Evolutionary conservation across 2,888 invertebrate genomes (phyloP).

Genomic region (Diaprepes abbreviatus): DNA sequence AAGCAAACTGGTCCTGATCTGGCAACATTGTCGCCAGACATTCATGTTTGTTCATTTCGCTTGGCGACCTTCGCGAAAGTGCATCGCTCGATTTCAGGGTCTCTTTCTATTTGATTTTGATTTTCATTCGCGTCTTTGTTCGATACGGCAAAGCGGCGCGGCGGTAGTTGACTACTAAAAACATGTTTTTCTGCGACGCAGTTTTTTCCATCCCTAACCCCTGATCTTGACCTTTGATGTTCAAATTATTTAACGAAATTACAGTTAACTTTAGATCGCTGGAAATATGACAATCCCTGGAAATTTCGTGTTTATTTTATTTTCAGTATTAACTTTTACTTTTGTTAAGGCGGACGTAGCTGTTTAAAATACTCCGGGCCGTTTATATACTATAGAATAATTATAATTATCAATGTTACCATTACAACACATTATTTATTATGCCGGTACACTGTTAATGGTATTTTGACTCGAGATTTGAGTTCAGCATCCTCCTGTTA

Average conservation of each 20-base stretch:
- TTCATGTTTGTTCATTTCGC: conserved; percentile 66
- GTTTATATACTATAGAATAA: too few relatives aligned
- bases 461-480: too few relatives aligned
- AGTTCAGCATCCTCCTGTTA: too few relatives aligned
- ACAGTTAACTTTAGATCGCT: neutral
- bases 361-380: too few relatives aligned
- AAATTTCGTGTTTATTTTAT: too few relatives aligned
- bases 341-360: neutral
- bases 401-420: too few relatives aligned
- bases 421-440: too few relatives aligned
- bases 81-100: conserved; percentile 68
- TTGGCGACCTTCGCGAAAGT: conserved; percentile 68
- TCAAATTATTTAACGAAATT: conserved; percentile 15
- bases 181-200: conserved; percentile 45
- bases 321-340: neutral
- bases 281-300: neutral
- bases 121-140: conserved; percentile 59
- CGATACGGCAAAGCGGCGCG: conserved; percentile 51
- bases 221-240: conserved; percentile 30
- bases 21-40: conserved; percentile 60
- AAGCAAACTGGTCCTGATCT: conserved; percentile 33
- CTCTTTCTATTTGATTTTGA: conserved; percentile 63
- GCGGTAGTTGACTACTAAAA: conserved; percentile 29
- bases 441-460: too few relatives aligned
- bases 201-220: conserved; percentile 31